Evolutionary conservation across 2,113 vertebrate species (phyloP), one percentile per base, ranked within the genome.

Genomic region (Cynocephalus volans): DNA sequence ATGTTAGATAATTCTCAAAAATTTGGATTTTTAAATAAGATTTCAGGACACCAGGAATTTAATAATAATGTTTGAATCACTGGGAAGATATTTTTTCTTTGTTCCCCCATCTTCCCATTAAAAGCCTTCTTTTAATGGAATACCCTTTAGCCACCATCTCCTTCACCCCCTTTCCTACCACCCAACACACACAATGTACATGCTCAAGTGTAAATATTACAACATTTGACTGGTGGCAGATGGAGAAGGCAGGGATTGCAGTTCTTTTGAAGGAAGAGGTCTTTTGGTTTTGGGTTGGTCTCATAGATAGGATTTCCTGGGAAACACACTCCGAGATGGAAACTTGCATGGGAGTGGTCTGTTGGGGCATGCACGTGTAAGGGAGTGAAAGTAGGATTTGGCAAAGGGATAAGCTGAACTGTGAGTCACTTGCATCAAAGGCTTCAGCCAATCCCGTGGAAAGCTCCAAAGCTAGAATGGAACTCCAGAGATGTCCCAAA

Each of bases 91-190:
- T 6, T 62, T 58, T 58, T 70, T 26, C 26, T n/a, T 36, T 33
- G 31, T 83, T 24, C 58, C 18, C 15, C 26, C 18, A 45, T 26
- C 56, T 82, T 91, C 54, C 70, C 60, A 26, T 28, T 62, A 19
- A 52, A 67, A 95, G 73, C 13, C 9, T 23, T 36, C 58, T 73
- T 64, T 72, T 13, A 33, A 52, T 10, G 28, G 31, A 67, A 28
- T 1, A 23, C 7, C 72, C 23, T 48, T 60, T 24, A 33, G 21
- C 56, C 24, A 36, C 18, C 2, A 6, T 6, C 17, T 50, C 50
- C 33, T 13, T 48, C 5, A 3, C 19, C 4, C 2, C 26, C 7
- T 0, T 17, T 8, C 7, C 26, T 15, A 23, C 60, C 33, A 41
- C 65, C 10, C 13, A 14, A 50, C 3, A 9, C 3, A 36, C 45